phyloP scores from a whole-genome alignment of 2,113 vertebrate genomes.

The Tetraodon nigroviridis region DNA sequence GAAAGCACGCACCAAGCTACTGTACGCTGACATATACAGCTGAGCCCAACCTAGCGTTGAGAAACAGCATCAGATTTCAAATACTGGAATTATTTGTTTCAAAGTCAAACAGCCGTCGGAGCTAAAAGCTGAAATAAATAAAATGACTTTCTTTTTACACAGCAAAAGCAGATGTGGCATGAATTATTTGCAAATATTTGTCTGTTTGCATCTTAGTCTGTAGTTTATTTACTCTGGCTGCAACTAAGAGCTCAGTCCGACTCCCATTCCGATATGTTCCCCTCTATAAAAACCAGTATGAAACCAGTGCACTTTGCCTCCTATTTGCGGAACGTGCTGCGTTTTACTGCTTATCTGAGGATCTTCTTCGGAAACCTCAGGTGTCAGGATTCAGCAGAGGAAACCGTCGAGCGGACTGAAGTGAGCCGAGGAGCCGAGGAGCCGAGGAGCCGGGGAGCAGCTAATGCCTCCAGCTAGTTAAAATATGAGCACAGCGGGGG shows the following conservation, averaged over 20 bases:
- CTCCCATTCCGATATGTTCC: conserved; percentile 7
- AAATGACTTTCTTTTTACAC: neutral
- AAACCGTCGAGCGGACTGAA: conserved; percentile 49
- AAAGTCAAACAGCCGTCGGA: neutral
- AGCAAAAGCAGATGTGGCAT: neutral
- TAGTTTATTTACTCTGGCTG: conserved; percentile 26
- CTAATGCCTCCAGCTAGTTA: conserved; percentile 69
- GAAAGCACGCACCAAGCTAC: neutral
- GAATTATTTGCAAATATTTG: conserved; percentile 8
- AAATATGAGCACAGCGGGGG: conserved; percentile 67
- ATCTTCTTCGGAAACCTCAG: conserved; percentile 35
- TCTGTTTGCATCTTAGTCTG: neutral
- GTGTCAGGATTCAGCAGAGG: conserved; percentile 27
- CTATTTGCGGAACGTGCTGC: conserved; percentile 36
- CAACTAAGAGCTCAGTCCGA: conserved; percentile 7
- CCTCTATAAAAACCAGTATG: conserved; percentile 30
- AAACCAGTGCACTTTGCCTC: conserved; percentile 19
- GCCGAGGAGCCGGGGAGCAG: conserved; percentile 52
- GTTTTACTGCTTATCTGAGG: conserved; percentile 49
- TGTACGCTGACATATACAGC: neutral
- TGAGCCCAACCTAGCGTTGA: neutral
- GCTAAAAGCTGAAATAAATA: neutral
- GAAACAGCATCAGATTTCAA: neutral
- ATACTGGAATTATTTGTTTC: neutral
- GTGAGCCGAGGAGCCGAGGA: conserved; percentile 47